A percentile compares a stretch with the other conserved stretches of the same genome.
These are phyloP conservation scores for Myrmophylax atrothorax DNA, from an alignment of 2,113 vertebrate genomes.

Conservation along the genomic window DNA sequence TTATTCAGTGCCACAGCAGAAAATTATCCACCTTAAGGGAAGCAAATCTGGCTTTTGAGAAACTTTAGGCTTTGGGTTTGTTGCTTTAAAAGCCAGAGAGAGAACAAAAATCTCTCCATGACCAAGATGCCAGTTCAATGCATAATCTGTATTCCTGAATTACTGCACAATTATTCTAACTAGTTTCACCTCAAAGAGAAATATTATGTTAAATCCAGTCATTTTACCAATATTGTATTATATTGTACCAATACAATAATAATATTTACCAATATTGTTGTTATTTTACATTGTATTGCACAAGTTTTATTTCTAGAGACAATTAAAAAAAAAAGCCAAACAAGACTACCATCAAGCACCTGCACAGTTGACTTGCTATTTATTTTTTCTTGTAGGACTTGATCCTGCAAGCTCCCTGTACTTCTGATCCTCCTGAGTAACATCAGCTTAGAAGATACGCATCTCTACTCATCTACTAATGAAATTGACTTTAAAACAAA, in stretches of 20 bases:
- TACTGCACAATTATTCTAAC: background rate
- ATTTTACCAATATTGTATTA: background rate
- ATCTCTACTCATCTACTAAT: background rate
- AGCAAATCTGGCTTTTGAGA: background rate
- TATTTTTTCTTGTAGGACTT: background rate
- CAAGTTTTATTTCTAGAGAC: background rate
- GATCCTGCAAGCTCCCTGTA: background rate
- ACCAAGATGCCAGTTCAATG: background rate
- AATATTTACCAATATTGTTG: too few species aligned
- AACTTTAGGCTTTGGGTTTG: background rate
- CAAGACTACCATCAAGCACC: background rate
- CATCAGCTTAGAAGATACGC: background rate
- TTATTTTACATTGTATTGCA: background rate
- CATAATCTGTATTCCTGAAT: background rate
- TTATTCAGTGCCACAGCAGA: background rate
- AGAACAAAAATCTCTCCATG: background rate
- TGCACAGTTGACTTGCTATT: background rate
- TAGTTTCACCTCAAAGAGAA: background rate
- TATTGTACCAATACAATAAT: too few species aligned
- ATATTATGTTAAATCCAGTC: rapidly evolving
- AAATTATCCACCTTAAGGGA: background rate
- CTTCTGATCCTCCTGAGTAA: background rate
- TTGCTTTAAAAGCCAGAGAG: background rate
- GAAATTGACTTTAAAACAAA: background rate
- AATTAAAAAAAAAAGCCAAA: background rate